Conservation (phyloP, 2,888 invertebrate genomes). For the Conus canariensis region DNA sequence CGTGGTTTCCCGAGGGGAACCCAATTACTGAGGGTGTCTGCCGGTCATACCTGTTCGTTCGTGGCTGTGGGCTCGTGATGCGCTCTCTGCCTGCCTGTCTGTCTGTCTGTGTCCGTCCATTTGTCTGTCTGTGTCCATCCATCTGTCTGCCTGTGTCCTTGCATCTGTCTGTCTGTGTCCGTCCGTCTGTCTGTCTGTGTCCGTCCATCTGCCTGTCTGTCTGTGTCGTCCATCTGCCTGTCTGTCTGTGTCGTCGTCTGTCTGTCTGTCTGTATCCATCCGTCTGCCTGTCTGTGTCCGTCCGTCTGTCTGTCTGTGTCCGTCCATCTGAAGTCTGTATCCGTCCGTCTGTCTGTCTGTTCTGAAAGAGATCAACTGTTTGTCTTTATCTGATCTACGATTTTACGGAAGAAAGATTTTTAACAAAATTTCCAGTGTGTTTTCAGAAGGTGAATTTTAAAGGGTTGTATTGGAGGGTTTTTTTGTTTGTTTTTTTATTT, state of each 20-base stretch:
- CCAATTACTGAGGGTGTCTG: too few relatives aligned
- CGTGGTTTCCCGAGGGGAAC: neutral
- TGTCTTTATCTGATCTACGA: neutral
- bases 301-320: neutral
- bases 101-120: too few relatives aligned
- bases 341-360: constrained; percentile 27
- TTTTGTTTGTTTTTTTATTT: neutral
- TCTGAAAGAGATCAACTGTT: neutral
- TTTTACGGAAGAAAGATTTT: too few relatives aligned
- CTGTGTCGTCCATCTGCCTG: neutral
- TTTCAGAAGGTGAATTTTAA: too few relatives aligned
- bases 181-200: neutral
- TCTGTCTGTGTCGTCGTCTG: neutral
- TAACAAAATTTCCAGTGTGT: too few relatives aligned
- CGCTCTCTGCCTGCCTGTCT: too few relatives aligned
- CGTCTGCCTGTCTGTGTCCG: neutral
- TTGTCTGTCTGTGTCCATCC: neutral
- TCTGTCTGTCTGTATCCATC: neutral
- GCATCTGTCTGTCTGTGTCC: neutral
- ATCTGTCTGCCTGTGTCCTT: neutral
- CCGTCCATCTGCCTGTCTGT: too few relatives aligned
- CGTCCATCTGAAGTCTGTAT: constrained; percentile 2
- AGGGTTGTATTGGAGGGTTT: neutral
- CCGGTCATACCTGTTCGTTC: neutral
- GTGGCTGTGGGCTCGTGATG: neutral